Evolutionary conservation across 1,140 invertebrate genomes (phyloP).

Genomic region (Drosophila triauraria): DNA sequence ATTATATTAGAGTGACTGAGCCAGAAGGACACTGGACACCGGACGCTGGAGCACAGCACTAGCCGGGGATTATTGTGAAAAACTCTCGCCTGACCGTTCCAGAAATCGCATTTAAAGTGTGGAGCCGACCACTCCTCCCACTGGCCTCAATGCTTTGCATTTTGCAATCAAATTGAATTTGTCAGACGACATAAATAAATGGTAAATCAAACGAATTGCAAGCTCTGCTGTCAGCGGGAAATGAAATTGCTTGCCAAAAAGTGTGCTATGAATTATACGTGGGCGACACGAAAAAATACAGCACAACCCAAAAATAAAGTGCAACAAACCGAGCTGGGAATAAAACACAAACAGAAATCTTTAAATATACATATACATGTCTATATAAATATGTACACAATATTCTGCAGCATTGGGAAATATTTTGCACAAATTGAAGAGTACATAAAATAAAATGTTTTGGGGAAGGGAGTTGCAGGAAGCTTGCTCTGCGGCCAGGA

Average conservation of each 20-base stretch:
- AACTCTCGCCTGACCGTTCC: conserved; percentile 54
- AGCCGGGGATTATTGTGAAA: conserved; percentile 22
- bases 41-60: background rate
- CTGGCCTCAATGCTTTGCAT: conserved; percentile 42
- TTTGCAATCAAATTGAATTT: conserved; percentile 73
- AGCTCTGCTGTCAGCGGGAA: conserved; percentile 68
- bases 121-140: conserved; percentile 12
- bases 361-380: conserved; percentile 11
- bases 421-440: conserved; percentile 26
- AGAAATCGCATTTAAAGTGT: conserved; percentile 67
- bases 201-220: conserved; percentile 73
- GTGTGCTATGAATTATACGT: conserved; percentile 65
- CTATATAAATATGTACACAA: conserved; percentile 17
- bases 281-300: conserved; percentile 16
- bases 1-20: conserved; percentile 63
- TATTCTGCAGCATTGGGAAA: conserved; percentile 28
- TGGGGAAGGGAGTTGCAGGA: background rate
- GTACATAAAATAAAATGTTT: background rate
- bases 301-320: conserved; percentile 23
- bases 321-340: conserved; percentile 20
- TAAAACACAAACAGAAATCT: conserved; percentile 38
- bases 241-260: conserved; percentile 72
- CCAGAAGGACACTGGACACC: conserved; percentile 11
- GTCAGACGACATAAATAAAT: conserved; percentile 72
- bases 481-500: background rate